Conservation (phyloP, 1,140 invertebrate species). For the Bombus cullumanus region DNA sequence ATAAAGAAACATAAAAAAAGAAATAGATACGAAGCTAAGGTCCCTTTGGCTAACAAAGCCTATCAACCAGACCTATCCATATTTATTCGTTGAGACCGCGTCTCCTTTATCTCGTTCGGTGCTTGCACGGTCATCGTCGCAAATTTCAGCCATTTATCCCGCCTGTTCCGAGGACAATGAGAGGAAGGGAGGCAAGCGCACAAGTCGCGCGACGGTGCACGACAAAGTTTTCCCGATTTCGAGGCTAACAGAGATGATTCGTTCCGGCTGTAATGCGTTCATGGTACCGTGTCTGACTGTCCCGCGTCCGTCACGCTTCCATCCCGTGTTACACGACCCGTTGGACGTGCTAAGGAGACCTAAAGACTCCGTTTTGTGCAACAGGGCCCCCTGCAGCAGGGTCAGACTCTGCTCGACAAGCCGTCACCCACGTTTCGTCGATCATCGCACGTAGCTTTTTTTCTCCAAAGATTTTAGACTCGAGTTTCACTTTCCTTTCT, state of each 20-base stretch:
- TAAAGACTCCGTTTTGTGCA: conserved; percentile 76
- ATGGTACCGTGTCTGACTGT: conserved; percentile 67
- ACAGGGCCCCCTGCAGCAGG: conserved; percentile 39
- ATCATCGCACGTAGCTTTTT: conserved; percentile 34
- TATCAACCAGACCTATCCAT: conserved; percentile 38
- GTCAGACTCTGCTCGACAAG: neutral
- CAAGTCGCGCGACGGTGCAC: conserved; percentile 65
- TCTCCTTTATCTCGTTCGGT: conserved; percentile 10
- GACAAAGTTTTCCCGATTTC: conserved; percentile 75
- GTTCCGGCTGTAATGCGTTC: conserved; percentile 79
- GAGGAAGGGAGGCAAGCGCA: conserved; percentile 21
- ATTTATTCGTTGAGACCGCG: conserved; percentile 50
- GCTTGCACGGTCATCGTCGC: conserved; percentile 35
- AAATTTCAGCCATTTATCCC: conserved; percentile 71
- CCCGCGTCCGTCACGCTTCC: conserved; percentile 63
- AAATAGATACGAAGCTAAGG: neutral
- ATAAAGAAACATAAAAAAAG: neutral
- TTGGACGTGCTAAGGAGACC: conserved; percentile 71
- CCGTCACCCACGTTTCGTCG: conserved; percentile 43
- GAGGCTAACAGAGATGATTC: conserved; percentile 69
- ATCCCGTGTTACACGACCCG: conserved; percentile 40
- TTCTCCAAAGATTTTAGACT: neutral
- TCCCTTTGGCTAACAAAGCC: neutral
- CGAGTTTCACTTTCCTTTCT: neutral
- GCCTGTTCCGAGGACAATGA: conserved; percentile 43